Evolutionary conservation across 2,888 invertebrate genomes (phyloP).

Genomic region (Apantesis nais): DNA sequence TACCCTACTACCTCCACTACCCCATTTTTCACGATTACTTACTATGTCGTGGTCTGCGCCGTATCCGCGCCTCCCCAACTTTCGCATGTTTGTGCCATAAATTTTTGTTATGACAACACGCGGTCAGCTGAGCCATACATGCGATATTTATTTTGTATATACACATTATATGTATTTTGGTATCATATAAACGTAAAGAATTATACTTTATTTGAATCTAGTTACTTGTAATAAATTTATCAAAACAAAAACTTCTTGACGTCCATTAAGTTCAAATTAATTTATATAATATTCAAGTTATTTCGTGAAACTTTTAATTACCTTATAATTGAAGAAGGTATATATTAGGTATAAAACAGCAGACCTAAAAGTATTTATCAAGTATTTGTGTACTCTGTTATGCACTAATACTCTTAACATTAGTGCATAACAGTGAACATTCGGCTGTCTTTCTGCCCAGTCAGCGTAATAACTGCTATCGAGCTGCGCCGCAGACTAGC

Average conservation of each 20-base stretch:
- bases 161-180: conserved; percentile 21
- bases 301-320: not conserved
- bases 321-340: not conserved
- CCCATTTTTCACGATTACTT: conserved; percentile 75
- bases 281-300: not conserved
- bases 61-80: conserved; percentile 57
- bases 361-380: conserved; percentile 50
- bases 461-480: conserved; percentile 72
- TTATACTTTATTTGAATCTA: conserved; percentile 8
- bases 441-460: conserved; percentile 59
- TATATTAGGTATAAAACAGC: not conserved
- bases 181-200: conserved; percentile 12
- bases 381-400: conserved; percentile 49
- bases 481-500: conserved; percentile 64
- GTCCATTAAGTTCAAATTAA: not conserved
- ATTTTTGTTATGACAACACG: conserved; percentile 70
- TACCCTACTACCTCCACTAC: conserved; percentile 51
- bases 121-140: conserved; percentile 66
- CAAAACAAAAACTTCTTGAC: too few relatives aligned
- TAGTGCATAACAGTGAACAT: conserved; percentile 66
- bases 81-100: conserved; percentile 66
- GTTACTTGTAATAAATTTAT: conserved; percentile 11
- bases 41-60: conserved; percentile 61
- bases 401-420: conserved; percentile 56
- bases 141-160: conserved; percentile 27